Conservation (phyloP, 2,888 invertebrate genomes). For the Drosophila longiperda region DNA sequence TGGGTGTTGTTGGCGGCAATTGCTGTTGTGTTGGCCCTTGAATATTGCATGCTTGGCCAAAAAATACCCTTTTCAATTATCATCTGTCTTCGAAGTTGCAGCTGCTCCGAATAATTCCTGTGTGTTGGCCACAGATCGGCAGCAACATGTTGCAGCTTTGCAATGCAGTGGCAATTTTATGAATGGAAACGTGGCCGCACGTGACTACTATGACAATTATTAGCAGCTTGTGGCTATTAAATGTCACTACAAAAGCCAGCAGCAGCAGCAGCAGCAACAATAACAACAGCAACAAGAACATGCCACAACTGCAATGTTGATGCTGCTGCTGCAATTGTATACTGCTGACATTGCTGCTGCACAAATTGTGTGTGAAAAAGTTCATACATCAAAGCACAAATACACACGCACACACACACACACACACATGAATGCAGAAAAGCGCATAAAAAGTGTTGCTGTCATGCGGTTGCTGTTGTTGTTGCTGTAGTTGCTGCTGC, state of each 20-base stretch:
- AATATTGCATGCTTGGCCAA: neutral
- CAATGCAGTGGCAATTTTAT: conserved; percentile 59
- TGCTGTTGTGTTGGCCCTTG: conserved; percentile 6
- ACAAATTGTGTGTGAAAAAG: conserved; percentile 78
- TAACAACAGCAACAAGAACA: conserved; percentile 1
- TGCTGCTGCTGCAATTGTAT: conserved; percentile 39
- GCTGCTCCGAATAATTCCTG: conserved; percentile 7
- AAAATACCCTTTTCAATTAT: neutral
- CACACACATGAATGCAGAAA: conserved; percentile 37
- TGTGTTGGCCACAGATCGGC: conserved; percentile 25
- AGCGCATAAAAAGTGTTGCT: conserved; percentile 75
- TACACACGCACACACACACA: conserved; percentile 29
- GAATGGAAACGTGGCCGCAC: conserved; percentile 72
- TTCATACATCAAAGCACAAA: conserved; percentile 60
- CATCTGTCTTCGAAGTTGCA: conserved; percentile 32
- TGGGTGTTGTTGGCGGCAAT: neutral
- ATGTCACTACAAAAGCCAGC: conserved; percentile 65
- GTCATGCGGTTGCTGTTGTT: conserved; percentile 59
- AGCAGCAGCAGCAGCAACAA: conserved; percentile 20
- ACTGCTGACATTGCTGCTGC: conserved; percentile 52
- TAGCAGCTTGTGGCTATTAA: conserved; percentile 70
- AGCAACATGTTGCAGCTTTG: conserved; percentile 55
- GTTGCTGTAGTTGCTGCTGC: conserved; percentile 35
- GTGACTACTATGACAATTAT: conserved; percentile 79
- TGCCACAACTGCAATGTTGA: conserved; percentile 21